Base-by-base conservation (phyloP, 2,797 vertebrate genomes). In the Anguilla obscura region DNA sequence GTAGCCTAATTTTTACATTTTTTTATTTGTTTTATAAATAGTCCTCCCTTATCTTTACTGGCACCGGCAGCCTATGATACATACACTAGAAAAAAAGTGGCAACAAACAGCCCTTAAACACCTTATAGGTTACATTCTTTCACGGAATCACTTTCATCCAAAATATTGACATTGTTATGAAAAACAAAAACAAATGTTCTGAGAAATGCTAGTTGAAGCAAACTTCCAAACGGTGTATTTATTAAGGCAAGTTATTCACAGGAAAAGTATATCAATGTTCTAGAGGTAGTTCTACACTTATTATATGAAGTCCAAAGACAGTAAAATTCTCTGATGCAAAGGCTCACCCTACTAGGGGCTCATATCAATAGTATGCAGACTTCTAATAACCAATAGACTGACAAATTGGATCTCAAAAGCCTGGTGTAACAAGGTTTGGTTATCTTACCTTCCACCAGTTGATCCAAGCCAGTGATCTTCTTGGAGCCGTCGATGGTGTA, bases 381-480 rank as follows among this genome's bases (percentile, higher is more conserved):
- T 33, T 4, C 10, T 36, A 21, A 36, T 76, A 14, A 10, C 27
- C 45, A 50, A 10, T 12, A 33, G 1, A 71, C 12, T 2, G 10
- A 71, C 33, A 30, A 0, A 71, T 30, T n/a, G 0, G 1, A 33
- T 85, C 56, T 24, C 60, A 66, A 24, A 85, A 63, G 63, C 0
- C 85, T 60, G 30, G 40, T 36, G 4, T 16, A 30, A 16, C 36
- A 63, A 63, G 6, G 54, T 50, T 8, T 0, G 27, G n/a, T 83
- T 45, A 30, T 80, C 96, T 97, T 90, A 99, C 99, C 99, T 97
- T 99, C 99, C 90, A 97, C 97, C 89, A 99, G 94, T 92, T 99
- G 97, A 87, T 99, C 98, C 96, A 99, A 94, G 92, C 92, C 96
- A 86, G 95, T 94, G 90, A 99, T 97, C 95, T 96, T 99, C 89